Percentiles rank a stretch among this genome's conserved stretches.
These are phyloP conservation scores for Stratiomys singularior DNA, from an alignment of 2,888 invertebrate genomes.

Conservation along the genomic window DNA sequence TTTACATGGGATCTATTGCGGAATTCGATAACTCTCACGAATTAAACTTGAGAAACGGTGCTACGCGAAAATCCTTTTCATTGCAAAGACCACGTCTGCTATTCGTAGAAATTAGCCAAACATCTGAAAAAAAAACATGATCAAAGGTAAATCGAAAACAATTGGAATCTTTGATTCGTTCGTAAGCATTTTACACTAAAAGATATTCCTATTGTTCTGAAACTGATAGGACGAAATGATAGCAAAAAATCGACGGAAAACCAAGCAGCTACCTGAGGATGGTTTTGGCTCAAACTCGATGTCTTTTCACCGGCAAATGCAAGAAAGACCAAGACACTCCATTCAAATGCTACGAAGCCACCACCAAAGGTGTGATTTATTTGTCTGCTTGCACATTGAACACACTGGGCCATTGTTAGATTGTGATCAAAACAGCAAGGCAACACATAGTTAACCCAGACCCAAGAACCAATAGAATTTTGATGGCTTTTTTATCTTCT, in stretches of 20 bases:
- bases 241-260: conserved; percentile 20
- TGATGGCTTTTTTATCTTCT: conserved; percentile 42
- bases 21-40: no score
- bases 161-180: conserved; percentile 28
- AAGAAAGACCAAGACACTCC: neutral
- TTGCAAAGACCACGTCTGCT: neutral
- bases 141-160: neutral
- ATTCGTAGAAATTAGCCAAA: conserved; percentile 29
- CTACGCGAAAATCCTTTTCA: no score
- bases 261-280: conserved; percentile 29
- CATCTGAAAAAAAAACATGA: neutral
- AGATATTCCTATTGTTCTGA: conserved; percentile 22
- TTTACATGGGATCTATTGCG: no score
- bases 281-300: neutral
- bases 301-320: neutral
- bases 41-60: no score
- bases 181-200: conserved; percentile 14
- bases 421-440: conserved; percentile 38
- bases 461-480: conserved; percentile 32
- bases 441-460: conserved; percentile 35
- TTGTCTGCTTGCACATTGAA: conserved; percentile 34
- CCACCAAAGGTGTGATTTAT: conserved; percentile 47
- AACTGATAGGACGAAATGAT: conserved; percentile 36
- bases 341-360: conserved; percentile 29
- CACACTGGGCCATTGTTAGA: conserved; percentile 42